phyloP scores from a whole-genome alignment of 1,140 invertebrate species.

The Achatina immaculata region DNA sequence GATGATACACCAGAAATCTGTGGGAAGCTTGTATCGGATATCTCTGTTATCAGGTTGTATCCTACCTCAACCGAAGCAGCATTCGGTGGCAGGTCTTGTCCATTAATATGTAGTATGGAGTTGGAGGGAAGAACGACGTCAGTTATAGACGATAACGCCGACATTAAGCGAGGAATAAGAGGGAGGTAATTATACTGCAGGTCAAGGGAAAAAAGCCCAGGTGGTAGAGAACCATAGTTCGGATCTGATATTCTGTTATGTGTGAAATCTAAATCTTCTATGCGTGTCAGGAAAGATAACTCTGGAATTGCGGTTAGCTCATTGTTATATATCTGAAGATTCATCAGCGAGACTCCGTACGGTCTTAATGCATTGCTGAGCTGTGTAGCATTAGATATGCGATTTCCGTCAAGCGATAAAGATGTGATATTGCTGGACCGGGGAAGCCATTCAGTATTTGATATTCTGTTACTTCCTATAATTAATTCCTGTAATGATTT shows the following conservation, averaged over 20 bases:
- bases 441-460: not conserved
- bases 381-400: not conserved
- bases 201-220: not conserved
- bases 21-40: too few relatives aligned
- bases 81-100: too few relatives aligned
- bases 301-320: not conserved
- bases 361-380: not conserved
- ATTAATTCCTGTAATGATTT: not conserved
- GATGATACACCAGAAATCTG: too few relatives aligned
- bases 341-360: not conserved
- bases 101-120: too few relatives aligned
- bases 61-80: too few relatives aligned
- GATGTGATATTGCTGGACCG: not conserved
- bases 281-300: not conserved
- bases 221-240: not conserved
- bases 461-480: not conserved
- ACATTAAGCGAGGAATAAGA: not conserved
- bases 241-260: not conserved
- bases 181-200: not conserved
- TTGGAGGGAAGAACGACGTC: too few relatives aligned
- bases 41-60: too few relatives aligned
- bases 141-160: not conserved
- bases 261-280: not conserved
- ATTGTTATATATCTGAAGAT: not conserved
- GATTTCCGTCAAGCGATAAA: not conserved